A percentile compares a stretch with the other conserved stretches of the same genome.
phyloP scores from a whole-genome alignment of 2,113 vertebrate species.

The Menidia beryllina region DNA sequence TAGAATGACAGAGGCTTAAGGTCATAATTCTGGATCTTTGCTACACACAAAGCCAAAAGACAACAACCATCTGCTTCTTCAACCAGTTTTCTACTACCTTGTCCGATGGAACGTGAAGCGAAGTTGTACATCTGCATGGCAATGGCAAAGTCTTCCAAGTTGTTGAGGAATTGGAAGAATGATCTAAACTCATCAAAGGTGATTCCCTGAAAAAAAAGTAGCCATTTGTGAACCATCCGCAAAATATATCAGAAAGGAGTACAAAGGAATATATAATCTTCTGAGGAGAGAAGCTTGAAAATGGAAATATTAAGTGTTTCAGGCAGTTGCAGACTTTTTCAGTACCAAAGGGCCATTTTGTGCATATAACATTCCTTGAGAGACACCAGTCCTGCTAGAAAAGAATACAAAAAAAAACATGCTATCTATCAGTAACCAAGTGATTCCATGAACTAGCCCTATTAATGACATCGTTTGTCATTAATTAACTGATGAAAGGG shows the following conservation, averaged over 20 bases:
- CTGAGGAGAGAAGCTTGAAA: background rate
- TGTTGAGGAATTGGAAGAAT: constrained; percentile 99
- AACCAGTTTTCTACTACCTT: constrained; percentile 82
- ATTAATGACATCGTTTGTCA: constrained; percentile 46
- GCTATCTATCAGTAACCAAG: background rate
- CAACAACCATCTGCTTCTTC: background rate
- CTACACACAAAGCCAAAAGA: background rate
- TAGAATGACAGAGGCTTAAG: constrained; percentile 59
- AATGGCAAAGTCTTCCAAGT: constrained; percentile 97
- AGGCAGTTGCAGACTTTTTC: constrained; percentile 3
- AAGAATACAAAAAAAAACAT: background rate
- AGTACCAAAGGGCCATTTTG: constrained; percentile 9
- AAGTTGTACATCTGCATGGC: constrained; percentile 99
- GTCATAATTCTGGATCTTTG: background rate
- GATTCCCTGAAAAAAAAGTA: constrained; percentile 88
- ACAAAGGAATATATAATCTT: constrained; percentile 1
- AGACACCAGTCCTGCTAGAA: constrained; percentile 6
- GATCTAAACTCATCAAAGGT: constrained; percentile 98
- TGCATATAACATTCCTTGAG: constrained; percentile 34
- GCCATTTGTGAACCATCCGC: background rate
- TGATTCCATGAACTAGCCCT: constrained; percentile 6
- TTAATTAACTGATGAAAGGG: constrained; percentile 46
- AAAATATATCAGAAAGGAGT: background rate
- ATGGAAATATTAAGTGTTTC: constrained; percentile 8
- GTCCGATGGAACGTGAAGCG: constrained; percentile 95